These are phyloP conservation scores for Alentia gelatinosa DNA, from an alignment of 2,888 invertebrate species.

Conservation along the genomic window DNA sequence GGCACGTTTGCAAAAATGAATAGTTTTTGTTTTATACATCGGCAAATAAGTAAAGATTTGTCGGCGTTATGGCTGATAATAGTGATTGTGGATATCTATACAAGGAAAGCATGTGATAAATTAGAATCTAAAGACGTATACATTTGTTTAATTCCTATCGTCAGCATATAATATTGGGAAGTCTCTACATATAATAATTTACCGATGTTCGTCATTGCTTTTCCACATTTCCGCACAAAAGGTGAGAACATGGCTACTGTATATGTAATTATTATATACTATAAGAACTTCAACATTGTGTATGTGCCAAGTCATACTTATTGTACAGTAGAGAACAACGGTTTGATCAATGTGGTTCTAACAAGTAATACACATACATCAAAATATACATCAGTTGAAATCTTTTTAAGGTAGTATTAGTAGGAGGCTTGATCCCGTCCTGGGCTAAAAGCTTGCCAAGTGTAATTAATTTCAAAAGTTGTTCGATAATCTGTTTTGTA, in stretches of 20 bases:
- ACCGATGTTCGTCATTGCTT: not conserved
- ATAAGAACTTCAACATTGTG: not conserved
- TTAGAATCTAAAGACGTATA: no score
- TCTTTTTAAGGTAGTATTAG: not conserved
- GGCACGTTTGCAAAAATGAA: constrained; percentile 24
- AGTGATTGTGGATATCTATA: not conserved
- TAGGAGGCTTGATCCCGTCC: not conserved
- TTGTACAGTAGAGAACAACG: no score
- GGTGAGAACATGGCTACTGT: not conserved
- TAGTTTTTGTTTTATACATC: not conserved
- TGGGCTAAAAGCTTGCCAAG: not conserved
- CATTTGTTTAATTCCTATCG: not conserved
- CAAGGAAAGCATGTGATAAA: not conserved
- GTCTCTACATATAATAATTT: not conserved
- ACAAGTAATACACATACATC: no score
- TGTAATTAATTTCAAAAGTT: not conserved
- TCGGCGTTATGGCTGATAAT: not conserved
- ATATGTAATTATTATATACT: not conserved
- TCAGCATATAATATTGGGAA: not conserved
- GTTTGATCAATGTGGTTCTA: no score
- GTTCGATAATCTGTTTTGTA: not conserved
- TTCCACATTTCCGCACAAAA: not conserved
- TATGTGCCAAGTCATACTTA: not conserved
- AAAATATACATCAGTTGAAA: no score
- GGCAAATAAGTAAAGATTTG: not conserved